A percentile compares a stretch with the other conserved stretches of the same genome.
phyloP scores from a whole-genome alignment of 2,113 vertebrate species.

The Tautogolabrus adspersus region DNA sequence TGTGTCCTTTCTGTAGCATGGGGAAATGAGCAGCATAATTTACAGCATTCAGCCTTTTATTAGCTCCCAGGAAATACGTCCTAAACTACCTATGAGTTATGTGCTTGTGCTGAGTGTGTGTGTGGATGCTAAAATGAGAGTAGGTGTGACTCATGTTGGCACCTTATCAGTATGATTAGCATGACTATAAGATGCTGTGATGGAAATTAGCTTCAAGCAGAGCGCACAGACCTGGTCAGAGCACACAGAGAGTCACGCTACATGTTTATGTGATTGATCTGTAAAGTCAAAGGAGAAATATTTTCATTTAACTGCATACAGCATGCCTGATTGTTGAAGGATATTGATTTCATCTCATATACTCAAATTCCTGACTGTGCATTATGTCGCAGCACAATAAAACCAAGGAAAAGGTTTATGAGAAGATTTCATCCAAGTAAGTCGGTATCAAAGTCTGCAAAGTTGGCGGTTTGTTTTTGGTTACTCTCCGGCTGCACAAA shows the following conservation, averaged over 20 bases:
- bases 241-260: background rate
- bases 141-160: conserved; percentile 42
- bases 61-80: conserved; percentile 10
- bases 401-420: background rate
- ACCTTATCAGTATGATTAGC: conserved; percentile 41
- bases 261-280: conserved; percentile 36
- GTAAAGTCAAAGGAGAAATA: conserved; percentile 34
- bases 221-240: background rate
- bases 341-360: conserved; percentile 4
- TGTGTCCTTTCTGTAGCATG: background rate
- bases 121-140: conserved; percentile 29
- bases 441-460: background rate
- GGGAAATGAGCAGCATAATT: conserved; percentile 13
- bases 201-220: conserved; percentile 23
- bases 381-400: background rate
- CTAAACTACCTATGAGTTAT: conserved; percentile 25
- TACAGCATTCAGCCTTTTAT: conserved; percentile 21
- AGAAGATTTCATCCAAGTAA: conserved; percentile 14
- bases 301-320: conserved; percentile 32
- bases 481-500: background rate
- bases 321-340: conserved; percentile 2
- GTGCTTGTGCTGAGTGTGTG: background rate
- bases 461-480: conserved; percentile 17
- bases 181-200: conserved; percentile 14
- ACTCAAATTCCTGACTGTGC: conserved; percentile 7